Evolutionary conservation across 2,888 invertebrate genomes (phyloP).

Genomic region (Hypolimnas misippus): DNA sequence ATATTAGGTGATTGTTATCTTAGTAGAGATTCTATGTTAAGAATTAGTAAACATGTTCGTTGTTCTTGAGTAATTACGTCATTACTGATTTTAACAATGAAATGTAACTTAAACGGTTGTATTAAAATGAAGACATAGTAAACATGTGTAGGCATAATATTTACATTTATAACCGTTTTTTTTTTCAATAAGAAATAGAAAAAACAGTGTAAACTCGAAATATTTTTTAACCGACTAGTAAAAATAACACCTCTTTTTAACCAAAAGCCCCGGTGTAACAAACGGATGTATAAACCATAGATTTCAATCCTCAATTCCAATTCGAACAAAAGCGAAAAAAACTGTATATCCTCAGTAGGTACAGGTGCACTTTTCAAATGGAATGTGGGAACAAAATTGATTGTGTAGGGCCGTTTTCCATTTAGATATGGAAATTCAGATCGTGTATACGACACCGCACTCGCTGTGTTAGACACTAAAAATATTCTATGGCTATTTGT

Average conservation of each 20-base stretch:
- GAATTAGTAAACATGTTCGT: no score
- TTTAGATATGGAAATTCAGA: conserved; percentile 80
- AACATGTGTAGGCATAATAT: no score
- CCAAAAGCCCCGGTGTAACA: background rate
- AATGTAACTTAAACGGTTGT: no score
- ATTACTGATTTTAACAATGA: no score
- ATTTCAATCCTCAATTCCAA: conserved; percentile 62
- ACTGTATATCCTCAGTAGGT: conserved; percentile 58
- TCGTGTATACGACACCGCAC: conserved; percentile 66
- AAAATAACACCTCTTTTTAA: conserved; percentile 2
- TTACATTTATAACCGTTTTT: no score
- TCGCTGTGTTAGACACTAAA: conserved; percentile 56
- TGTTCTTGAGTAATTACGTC: no score
- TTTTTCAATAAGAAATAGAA: no score
- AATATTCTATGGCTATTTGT: conserved; percentile 54
- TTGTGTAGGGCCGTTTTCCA: conserved; percentile 78
- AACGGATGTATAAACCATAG: conserved; percentile 39
- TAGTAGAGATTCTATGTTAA: no score
- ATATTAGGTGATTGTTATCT: no score
- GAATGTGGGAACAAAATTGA: conserved; percentile 78
- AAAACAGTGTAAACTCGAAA: background rate
- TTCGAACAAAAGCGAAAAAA: conserved; percentile 61
- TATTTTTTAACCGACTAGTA: background rate
- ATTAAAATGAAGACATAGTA: no score
- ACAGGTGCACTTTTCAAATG: conserved; percentile 79